phyloP scores from a whole-genome alignment of 2,797 vertebrate genomes.

The Crax fasciolata region DNA sequence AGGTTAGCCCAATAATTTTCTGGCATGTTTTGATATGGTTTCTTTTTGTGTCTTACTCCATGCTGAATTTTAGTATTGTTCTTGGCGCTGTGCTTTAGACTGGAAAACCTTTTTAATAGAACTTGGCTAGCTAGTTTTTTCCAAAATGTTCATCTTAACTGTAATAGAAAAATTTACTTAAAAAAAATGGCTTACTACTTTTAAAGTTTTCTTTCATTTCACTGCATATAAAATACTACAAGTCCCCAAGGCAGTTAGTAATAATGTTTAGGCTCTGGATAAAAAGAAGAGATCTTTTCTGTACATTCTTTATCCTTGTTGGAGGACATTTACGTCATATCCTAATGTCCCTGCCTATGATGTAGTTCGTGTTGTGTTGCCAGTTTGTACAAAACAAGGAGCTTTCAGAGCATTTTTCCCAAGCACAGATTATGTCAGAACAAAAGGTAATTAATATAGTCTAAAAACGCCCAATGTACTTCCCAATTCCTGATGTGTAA shows the following conservation, averaged over 20 bases:
- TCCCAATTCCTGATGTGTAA: neutral
- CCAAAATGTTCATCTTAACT: constrained; percentile 57
- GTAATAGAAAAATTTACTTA: neutral
- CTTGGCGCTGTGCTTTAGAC: constrained; percentile 59
- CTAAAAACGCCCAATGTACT: neutral
- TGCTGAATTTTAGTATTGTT: constrained; percentile 62
- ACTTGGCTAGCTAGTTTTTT: constrained; percentile 50
- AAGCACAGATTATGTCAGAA: neutral
- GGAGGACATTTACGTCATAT: neutral
- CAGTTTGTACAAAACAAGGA: neutral
- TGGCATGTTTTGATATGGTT: constrained; percentile 67
- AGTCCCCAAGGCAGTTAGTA: neutral
- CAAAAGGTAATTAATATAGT: neutral
- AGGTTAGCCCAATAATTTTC: constrained; percentile 59
- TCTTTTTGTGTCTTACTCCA: constrained; percentile 48
- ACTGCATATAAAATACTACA: neutral
- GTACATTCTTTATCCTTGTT: neutral
- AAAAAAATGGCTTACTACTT: neutral
- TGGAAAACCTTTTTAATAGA: constrained; percentile 39
- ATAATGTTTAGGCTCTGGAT: neutral
- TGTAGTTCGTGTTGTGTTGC: neutral
- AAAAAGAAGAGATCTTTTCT: neutral
- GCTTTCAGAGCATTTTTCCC: neutral
- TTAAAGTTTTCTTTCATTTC: neutral
- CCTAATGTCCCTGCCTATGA: neutral